Conservation (phyloP, 2,797 vertebrate genomes). For the Paedocypris micromegethes region DNA sequence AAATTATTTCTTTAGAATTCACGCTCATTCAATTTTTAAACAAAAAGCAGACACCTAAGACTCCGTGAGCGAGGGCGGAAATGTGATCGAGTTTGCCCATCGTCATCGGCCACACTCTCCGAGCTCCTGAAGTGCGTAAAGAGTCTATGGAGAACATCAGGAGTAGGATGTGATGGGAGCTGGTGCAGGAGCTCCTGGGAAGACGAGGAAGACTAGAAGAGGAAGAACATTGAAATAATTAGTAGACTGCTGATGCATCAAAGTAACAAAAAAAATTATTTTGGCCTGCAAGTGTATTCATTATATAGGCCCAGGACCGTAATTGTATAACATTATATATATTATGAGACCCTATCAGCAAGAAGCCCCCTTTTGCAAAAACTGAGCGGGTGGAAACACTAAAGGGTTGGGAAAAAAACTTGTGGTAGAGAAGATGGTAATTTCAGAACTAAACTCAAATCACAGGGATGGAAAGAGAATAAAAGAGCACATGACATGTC, state of each 20-base stretch:
- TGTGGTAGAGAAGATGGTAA: not conserved
- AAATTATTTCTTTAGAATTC: too few relatives aligned
- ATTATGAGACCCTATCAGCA: too few relatives aligned
- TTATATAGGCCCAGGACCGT: too few relatives aligned
- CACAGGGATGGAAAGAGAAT: conserved; percentile 33
- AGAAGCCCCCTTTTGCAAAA: too few relatives aligned
- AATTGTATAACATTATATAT: too few relatives aligned
- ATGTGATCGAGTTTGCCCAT: conserved; percentile 71
- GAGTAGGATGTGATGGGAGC: conserved; percentile 94
- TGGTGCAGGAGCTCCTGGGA: conserved; percentile 97
- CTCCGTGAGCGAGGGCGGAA: conserved; percentile 87
- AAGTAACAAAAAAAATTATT: too few relatives aligned
- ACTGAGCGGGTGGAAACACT: too few relatives aligned
- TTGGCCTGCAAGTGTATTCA: too few relatives aligned
- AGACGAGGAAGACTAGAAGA: conserved; percentile 73
- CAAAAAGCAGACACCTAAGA: conserved; percentile 75
- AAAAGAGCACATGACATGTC: conserved; percentile 18
- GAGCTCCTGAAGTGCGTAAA: conserved; percentile 97
- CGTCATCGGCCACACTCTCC: conserved; percentile 87
- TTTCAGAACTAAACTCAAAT: conserved; percentile 31
- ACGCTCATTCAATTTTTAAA: not conserved
- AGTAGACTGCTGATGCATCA: not conserved
- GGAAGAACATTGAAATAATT: not conserved
- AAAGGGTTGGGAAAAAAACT: not conserved
- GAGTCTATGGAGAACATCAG: conserved; percentile 93